Conservation (phyloP, 1,140 invertebrate species). For the Platyscapa corneri region DNA sequence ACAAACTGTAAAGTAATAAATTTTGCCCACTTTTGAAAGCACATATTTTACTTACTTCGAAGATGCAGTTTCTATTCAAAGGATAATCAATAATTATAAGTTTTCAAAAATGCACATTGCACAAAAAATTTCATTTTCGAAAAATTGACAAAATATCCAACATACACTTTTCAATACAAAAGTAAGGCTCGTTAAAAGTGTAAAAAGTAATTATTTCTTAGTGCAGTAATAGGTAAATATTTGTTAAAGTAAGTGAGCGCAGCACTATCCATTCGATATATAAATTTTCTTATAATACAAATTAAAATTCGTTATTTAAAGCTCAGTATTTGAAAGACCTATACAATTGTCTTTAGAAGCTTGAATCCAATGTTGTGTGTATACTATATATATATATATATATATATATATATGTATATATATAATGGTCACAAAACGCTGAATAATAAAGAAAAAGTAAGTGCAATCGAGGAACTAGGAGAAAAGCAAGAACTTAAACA, state of each 20-base stretch:
- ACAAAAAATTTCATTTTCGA: neutral
- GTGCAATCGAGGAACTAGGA: slow-evolving; percentile 31
- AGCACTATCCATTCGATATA: slow-evolving; percentile 10
- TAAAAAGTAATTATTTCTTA: slow-evolving; percentile 6
- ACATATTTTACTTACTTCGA: too few relatives aligned
- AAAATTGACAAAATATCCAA: neutral
- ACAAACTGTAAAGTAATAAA: too few relatives aligned
- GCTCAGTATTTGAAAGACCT: slow-evolving; percentile 38
- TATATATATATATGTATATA: slow-evolving; percentile 5
- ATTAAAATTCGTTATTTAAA: slow-evolving; percentile 46
- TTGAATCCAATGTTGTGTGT: slow-evolving; percentile 22
- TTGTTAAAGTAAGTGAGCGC: slow-evolving; percentile 24
- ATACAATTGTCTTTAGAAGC: slow-evolving; percentile 38
- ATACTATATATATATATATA: neutral
- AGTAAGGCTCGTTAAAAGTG: slow-evolving; percentile 4
- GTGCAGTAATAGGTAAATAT: slow-evolving; percentile 23
- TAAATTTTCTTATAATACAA: slow-evolving; percentile 24
- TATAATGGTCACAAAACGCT: slow-evolving; percentile 46
- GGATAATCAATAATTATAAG: neutral
- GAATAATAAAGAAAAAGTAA: slow-evolving; percentile 22
- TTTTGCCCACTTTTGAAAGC: too few relatives aligned
- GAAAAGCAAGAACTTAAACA: neutral
- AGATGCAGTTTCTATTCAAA: neutral
- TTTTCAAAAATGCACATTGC: neutral
- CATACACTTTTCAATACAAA: neutral